Evolutionary conservation across 2,113 vertebrate genomes (phyloP).

Genomic region (Tenebrosternarchus preto): DNA sequence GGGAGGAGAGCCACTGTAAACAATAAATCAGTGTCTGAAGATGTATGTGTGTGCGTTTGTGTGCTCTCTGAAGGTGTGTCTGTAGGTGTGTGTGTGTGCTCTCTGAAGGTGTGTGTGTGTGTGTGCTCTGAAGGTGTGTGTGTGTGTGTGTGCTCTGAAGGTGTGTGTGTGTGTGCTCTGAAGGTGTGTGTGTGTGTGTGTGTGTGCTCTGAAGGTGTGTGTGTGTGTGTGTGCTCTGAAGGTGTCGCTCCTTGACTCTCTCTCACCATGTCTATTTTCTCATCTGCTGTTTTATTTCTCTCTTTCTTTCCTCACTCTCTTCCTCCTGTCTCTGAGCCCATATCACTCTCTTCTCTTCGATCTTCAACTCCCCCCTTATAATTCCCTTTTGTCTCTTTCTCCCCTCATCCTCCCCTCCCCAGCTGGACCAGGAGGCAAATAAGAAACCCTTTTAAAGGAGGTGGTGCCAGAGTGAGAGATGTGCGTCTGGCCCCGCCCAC

Average conservation of each 20-base stretch:
- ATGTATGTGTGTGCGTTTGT: conserved; percentile 22
- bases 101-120: conserved; percentile 44
- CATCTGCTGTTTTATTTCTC: conserved; percentile 25
- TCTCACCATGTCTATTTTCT: conserved; percentile 6
- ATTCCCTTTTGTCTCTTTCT: neutral
- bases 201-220: neutral
- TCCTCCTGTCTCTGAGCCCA: neutral
- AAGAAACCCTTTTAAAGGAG: too few relatives aligned
- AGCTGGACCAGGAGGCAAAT: conserved; percentile 55
- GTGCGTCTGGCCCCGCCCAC: neutral
- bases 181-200: neutral
- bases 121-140: conserved; percentile 7
- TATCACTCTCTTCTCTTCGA: too few relatives aligned
- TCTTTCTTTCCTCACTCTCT: conserved; percentile 26
- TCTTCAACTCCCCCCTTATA: too few relatives aligned
- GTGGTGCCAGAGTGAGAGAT: neutral
- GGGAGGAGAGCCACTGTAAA: conserved; percentile 76
- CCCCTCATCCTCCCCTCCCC: conserved; percentile 32
- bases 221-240: conserved; percentile 32
- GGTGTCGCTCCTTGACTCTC: neutral
- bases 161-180: neutral
- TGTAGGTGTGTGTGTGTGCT: neutral
- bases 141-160: neutral
- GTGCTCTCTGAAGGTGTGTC: neutral
- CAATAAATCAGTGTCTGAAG: conserved; percentile 73